Base-by-base conservation (phyloP, 2,888 invertebrate species). In the Timema podura region DNA sequence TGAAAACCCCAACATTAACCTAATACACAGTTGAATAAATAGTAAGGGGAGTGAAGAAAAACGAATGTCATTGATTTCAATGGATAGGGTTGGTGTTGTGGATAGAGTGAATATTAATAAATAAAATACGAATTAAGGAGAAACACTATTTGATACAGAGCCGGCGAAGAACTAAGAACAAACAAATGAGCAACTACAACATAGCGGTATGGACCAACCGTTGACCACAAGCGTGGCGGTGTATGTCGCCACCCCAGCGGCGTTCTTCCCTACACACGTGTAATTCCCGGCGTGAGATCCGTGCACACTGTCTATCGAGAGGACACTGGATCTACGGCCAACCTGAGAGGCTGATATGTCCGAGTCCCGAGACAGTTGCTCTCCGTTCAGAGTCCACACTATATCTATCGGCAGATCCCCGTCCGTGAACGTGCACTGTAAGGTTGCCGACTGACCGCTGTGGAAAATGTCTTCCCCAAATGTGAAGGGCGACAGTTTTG, bases 331-430 rank as follows among this genome's bases (percentile, higher is more conserved):
- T 75, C 88, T 84, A 77, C 87, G 83, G 77, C 88, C 88, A 69
- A 78, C 59, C 57, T 69, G 54, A 16, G 65, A 65, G 13, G 65
- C 57, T 59, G 65, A 65, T 13, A 69, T 59, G 15, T 65, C 69
- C n/a, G 65, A 65, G 74, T n/a, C 47, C 5, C 68, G 51, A 54
- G 76, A 74, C 8, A 83, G 76, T 65, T 85, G 85, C 77, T 85
- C 81, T 59, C 89, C 89, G 80, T 92, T 89, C 76, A 91, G 88
- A 67, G 86, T 86, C 83, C 84, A 84, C 46, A 78, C 76, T 48
- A 85, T 80, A 48, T 78, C 77, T 57, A 85, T 77, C 15, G 84
- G 83, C 57, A 80, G 77, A 75, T 83, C 83, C 6, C 83, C 80
- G 48, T 76, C 75, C 8, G 75, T 70, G 6, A 79, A 77, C 67